Conservation (phyloP, 2,113 vertebrate genomes). For the Vireo altiloquus region DNA sequence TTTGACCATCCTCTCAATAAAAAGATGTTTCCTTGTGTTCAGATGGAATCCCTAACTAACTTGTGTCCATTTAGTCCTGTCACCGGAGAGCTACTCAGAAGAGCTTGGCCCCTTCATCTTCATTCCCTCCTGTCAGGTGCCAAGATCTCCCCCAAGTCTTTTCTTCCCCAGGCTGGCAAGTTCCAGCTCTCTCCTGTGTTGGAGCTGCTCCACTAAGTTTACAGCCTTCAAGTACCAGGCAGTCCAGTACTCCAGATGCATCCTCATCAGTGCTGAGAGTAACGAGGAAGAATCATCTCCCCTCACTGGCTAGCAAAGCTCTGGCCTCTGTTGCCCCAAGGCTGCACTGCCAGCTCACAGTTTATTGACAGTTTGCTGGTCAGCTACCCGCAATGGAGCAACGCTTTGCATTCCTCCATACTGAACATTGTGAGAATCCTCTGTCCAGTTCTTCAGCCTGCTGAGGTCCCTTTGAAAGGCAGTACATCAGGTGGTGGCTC, state of each 20-base stretch:
- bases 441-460: neutral
- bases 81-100: neutral
- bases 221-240: neutral
- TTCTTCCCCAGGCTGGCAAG: neutral
- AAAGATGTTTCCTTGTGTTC: neutral
- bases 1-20: neutral
- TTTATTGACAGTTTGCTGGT: neutral
- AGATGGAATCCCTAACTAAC: neutral
- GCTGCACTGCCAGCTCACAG: neutral
- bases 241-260: neutral
- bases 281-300: neutral
- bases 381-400: neutral
- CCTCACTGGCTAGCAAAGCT: neutral
- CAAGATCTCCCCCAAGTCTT: neutral
- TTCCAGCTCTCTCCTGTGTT: neutral
- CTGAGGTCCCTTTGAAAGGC: neutral
- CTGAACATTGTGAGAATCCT: neutral
- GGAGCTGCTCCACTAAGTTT: neutral
- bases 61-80: neutral
- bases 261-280: neutral
- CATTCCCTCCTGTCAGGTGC: neutral
- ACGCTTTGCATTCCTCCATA: neutral
- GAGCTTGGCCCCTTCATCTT: neutral
- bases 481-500: neutral
- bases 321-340: neutral